phyloP scores from a whole-genome alignment of 2,113 vertebrate species.

The Stigmatopora nigra region DNA sequence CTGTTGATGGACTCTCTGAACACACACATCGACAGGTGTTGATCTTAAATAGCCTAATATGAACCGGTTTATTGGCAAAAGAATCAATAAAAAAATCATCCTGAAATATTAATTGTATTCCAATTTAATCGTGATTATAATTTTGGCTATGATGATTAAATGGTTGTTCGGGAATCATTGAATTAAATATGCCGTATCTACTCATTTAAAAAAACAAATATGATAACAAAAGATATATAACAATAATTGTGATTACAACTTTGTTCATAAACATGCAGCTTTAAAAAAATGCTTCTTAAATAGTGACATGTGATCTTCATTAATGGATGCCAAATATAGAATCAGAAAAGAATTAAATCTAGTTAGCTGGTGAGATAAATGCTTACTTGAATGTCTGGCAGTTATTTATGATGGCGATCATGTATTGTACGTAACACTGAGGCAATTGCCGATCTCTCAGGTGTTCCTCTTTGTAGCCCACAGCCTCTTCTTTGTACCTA shows the following conservation, averaged over 20 bases:
- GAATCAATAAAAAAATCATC: neutral
- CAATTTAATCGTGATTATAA: too few relatives aligned
- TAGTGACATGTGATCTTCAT: too few relatives aligned
- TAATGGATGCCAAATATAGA: too few relatives aligned
- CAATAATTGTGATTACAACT: too few relatives aligned
- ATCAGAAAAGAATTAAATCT: neutral
- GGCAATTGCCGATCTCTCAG: constrained; percentile 84
- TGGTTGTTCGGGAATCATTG: too few relatives aligned
- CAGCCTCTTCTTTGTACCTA: constrained; percentile 87
- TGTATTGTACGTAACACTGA: constrained; percentile 92
- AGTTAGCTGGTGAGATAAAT: neutral
- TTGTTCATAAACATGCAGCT: too few relatives aligned
- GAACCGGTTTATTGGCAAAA: neutral
- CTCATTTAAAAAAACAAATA: too few relatives aligned
- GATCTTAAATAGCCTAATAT: neutral
- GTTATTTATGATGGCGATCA: constrained; percentile 96
- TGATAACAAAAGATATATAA: too few relatives aligned
- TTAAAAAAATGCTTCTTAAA: too few relatives aligned
- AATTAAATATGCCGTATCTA: too few relatives aligned
- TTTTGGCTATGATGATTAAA: too few relatives aligned
- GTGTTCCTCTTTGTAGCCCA: constrained; percentile 88
- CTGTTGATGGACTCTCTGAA: constrained; percentile 90
- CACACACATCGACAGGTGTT: neutral
- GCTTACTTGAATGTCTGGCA: constrained; percentile 95
- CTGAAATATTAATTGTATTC: neutral